phyloP scores from a whole-genome alignment of 2,113 vertebrate genomes.

The Columba janthina region DNA sequence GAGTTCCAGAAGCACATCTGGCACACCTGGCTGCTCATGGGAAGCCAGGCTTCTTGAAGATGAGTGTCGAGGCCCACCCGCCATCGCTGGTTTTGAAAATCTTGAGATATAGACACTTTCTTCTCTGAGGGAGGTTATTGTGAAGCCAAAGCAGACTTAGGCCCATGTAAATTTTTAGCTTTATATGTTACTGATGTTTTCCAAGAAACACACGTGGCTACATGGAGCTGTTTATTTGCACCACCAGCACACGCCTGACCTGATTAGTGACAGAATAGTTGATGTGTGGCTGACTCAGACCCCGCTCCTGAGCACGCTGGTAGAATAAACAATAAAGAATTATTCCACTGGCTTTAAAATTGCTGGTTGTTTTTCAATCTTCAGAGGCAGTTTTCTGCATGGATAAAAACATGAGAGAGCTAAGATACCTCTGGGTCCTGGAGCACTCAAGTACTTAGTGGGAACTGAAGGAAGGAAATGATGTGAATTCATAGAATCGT shows the following conservation, averaged over 20 bases:
- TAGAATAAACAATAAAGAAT: not conserved
- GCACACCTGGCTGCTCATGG: accelerated
- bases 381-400: not conserved
- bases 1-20: accelerated
- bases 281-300: not conserved
- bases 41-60: no score
- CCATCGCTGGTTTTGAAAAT: not conserved
- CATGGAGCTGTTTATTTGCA: not conserved
- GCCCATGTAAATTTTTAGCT: accelerated
- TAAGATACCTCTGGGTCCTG: not conserved
- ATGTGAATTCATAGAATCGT: no score
- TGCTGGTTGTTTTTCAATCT: accelerated
- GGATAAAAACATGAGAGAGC: not conserved
- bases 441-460: not conserved
- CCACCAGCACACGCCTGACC: not conserved
- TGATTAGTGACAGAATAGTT: no score
- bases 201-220: not conserved
- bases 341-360: not conserved
- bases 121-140: not conserved
- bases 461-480: not conserved
- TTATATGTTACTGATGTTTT: accelerated
- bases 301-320: not conserved
- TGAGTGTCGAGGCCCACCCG: accelerated
- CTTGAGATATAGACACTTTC: accelerated
- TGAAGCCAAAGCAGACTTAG: not conserved